These are phyloP conservation scores for Noctua fimbriata DNA, from an alignment of 2,888 invertebrate genomes.

Conservation along the genomic window DNA sequence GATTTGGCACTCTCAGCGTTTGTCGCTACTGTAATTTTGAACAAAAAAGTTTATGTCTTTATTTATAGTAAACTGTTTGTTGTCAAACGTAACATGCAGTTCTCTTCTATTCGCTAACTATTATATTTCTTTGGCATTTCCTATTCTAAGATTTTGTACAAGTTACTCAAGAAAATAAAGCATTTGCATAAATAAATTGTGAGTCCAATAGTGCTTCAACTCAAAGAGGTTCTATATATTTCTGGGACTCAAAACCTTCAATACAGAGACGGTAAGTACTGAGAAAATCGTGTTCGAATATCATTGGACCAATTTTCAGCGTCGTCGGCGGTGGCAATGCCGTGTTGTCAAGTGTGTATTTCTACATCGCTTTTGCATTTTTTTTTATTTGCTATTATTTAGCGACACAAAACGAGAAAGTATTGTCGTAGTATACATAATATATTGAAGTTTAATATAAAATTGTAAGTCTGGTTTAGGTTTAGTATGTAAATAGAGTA, in stretches of 20 bases:
- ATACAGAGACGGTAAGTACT: slow-evolving; percentile 61
- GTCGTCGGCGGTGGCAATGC: slow-evolving; percentile 51
- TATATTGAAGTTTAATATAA: not conserved
- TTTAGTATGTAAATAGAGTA: not conserved
- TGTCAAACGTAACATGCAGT: slow-evolving; percentile 44
- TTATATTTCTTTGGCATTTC: slow-evolving; percentile 6
- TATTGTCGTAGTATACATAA: not conserved
- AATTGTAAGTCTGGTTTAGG: not conserved
- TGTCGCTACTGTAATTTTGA: slow-evolving; percentile 56
- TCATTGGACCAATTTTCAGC: slow-evolving; percentile 71
- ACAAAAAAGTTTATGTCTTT: slow-evolving; percentile 58
- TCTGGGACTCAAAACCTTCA: slow-evolving; percentile 61
- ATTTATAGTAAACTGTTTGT: slow-evolving; percentile 50
- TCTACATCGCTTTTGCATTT: slow-evolving; percentile 43
- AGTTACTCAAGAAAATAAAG: slow-evolving; percentile 27
- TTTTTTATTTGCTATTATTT: slow-evolving; percentile 45
- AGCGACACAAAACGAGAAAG: slow-evolving; percentile 33
- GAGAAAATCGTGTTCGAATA: slow-evolving; percentile 71
- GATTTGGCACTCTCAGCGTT: slow-evolving; percentile 60
- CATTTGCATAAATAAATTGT: slow-evolving; percentile 44
- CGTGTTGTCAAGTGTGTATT: slow-evolving; percentile 57
- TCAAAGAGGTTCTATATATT: slow-evolving; percentile 56
- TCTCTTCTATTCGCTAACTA: not conserved
- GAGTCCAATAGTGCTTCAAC: slow-evolving; percentile 46
- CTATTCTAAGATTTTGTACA: slow-evolving; percentile 19